Base-by-base conservation (phyloP, 1,140 invertebrate species). In the Meloidogyne hapla region DNA sequence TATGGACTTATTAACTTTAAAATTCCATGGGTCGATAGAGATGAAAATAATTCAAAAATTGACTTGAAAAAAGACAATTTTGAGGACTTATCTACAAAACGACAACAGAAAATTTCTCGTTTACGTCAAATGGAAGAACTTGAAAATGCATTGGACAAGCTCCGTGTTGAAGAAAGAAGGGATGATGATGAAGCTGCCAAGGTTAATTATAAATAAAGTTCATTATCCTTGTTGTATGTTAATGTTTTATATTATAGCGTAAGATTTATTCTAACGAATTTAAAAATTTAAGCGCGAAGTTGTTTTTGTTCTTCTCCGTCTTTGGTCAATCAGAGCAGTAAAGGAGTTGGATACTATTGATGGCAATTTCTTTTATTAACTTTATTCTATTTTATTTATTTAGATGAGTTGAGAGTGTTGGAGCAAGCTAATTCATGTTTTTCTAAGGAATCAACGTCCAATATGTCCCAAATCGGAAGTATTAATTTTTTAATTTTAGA, bases 311-410 rank as follows among this genome's bases (percentile, higher is more conserved):
- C 68, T 78, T 33, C 64, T 81, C 9, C 67, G 80, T 38, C 62
- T 82, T 13, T 82, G 76, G 72, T 62, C 80, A 13, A 18, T 81
- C 18, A 90, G 91, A 81, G 90, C 92, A 0, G 84, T 93, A 2
- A 93, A 95, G 81, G 93, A 96, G 86, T 79, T 96, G 10, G 90
- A 90, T 67, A 84, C 82, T 76, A 88, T 90, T 77, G 79, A 84
- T 79, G 81, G 88, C 88, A 78, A 80, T 81, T 83, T 66, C 42
- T 79, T 75, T 40, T 40, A 28, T 26, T 33, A 10, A 48, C 5
- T 72, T 25, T 28, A 42, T 2, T 56, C 0, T 38, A 18, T 71
- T 12, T 23, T 40, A 1, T n/a, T 75, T 9, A 25, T 74, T 65
- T 25, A 75, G 74, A 75, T 23, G 74, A 75, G 25, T 23, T 75